phyloP scores from a whole-genome alignment of 2,113 vertebrate genomes.

The Brachyhypopomus gauderio region DNA sequence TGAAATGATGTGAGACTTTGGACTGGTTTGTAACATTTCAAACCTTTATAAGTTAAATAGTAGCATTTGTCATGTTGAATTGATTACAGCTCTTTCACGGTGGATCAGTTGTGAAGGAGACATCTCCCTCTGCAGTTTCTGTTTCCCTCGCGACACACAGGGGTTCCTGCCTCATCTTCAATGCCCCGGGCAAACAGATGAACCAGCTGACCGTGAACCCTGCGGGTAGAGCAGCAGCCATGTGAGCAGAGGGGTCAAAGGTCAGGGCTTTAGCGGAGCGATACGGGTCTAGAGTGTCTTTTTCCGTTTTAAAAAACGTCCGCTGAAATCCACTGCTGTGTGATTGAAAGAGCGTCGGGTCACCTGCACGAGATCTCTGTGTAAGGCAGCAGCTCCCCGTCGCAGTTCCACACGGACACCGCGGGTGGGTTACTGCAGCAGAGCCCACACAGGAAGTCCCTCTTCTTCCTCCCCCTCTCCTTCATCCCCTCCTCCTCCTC shows the following conservation, averaged over 20 bases:
- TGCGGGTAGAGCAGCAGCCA: slow-evolving; percentile 40
- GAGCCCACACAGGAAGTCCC: slow-evolving; percentile 61
- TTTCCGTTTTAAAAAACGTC: slow-evolving; percentile 1
- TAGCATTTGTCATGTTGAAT: not conserved
- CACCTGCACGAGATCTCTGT: slow-evolving; percentile 74
- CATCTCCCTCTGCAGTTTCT: slow-evolving; percentile 50
- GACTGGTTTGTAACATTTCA: slow-evolving; percentile 2
- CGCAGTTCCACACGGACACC: slow-evolving; percentile 80
- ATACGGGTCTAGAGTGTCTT: too few species aligned
- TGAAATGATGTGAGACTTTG: not conserved
- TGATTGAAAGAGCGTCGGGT: not conserved
- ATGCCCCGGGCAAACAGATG: slow-evolving; percentile 82
- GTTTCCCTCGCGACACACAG: slow-evolving; percentile 29
- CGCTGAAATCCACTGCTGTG: too few species aligned
- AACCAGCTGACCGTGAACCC: slow-evolving; percentile 80
- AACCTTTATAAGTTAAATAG: slow-evolving; percentile 13
- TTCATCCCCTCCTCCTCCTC: slow-evolving; percentile 10
- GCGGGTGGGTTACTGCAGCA: slow-evolving; percentile 64
- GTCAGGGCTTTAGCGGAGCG: not conserved
- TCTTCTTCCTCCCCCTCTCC: slow-evolving; percentile 38
- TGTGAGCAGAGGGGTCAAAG: slow-evolving; percentile 18
- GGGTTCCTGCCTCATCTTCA: slow-evolving; percentile 61
- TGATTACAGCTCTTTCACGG: not conserved
- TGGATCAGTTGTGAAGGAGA: slow-evolving; percentile 33
- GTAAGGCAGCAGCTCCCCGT: slow-evolving; percentile 76